Percentiles rank a stretch among this genome's conserved stretches.
Conservation (phyloP, 2,113 vertebrate genomes). For the human region DNA sequence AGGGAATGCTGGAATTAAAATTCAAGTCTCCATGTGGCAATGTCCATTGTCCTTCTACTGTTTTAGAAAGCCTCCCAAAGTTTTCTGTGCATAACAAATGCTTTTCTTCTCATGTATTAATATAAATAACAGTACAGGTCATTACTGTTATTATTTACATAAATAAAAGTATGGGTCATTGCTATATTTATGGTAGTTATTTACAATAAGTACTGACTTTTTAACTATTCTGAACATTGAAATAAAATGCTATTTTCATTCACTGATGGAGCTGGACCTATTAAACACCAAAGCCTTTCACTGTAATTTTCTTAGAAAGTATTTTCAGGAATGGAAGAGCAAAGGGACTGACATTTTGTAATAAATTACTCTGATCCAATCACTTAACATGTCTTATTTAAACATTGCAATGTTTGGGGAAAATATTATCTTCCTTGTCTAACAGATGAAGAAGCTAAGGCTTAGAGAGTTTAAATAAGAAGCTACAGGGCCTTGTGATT, state of each 20-base stretch:
- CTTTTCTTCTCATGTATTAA: neutral
- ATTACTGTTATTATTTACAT: neutral
- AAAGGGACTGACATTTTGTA: neutral
- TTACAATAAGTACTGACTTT: constrained; percentile 5
- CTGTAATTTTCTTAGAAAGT: constrained; percentile 14
- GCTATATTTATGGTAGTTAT: constrained; percentile 21
- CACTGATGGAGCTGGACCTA: neutral
- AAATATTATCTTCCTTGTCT: neutral
- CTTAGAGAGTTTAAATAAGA: neutral
- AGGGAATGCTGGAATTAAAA: neutral
- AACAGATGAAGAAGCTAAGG: neutral
- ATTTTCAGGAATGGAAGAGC: neutral
- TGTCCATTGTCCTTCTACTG: neutral
- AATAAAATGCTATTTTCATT: constrained; percentile 15
- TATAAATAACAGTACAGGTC: neutral
- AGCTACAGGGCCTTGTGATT: neutral
- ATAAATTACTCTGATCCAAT: neutral
- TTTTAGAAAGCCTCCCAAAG: neutral
- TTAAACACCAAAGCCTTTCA: neutral
- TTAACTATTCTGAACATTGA: constrained; percentile 40
- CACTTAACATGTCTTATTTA: neutral
- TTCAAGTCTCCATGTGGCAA: neutral
- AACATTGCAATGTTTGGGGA: neutral
- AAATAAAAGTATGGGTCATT: constrained; percentile 17
- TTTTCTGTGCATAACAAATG: neutral